Conservation (phyloP, 2,113 vertebrate genomes). For the Ramphastos sulfuratus region DNA sequence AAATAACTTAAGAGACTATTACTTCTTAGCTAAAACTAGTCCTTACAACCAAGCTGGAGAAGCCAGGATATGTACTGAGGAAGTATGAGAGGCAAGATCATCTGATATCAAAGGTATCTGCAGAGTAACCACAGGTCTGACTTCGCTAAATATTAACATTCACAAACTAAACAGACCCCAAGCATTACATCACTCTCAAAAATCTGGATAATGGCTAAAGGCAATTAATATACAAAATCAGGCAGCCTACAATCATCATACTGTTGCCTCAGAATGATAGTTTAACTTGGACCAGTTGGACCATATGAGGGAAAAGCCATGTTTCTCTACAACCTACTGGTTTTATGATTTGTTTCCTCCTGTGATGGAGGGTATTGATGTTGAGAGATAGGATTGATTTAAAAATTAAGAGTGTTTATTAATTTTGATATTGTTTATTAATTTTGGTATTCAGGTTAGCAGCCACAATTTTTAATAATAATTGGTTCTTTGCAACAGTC, state of each 20-base stretch:
- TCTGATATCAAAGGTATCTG: background rate
- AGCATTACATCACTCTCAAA: background rate
- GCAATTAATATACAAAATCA: background rate
- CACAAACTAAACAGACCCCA: background rate
- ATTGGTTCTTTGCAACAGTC: no score
- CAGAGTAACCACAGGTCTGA: background rate
- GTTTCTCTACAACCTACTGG: no score
- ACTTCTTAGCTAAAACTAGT: background rate
- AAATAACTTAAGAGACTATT: background rate
- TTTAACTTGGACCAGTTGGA: background rate
- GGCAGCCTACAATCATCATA: background rate
- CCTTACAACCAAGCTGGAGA: background rate
- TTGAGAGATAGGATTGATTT: no score
- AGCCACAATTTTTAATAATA: no score
- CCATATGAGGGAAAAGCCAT: background rate
- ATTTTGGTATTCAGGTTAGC: no score
- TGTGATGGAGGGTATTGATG: no score
- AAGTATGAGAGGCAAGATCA: background rate
- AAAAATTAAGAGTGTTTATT: no score
- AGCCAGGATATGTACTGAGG: background rate
- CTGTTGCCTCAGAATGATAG: background rate
- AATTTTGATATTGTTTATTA: no score
- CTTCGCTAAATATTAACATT: background rate
- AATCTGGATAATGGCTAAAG: background rate
- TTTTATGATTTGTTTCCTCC: no score